Evolutionary conservation across 2,797 vertebrate genomes (phyloP).

Genomic region (Macropodus opercularis): DNA sequence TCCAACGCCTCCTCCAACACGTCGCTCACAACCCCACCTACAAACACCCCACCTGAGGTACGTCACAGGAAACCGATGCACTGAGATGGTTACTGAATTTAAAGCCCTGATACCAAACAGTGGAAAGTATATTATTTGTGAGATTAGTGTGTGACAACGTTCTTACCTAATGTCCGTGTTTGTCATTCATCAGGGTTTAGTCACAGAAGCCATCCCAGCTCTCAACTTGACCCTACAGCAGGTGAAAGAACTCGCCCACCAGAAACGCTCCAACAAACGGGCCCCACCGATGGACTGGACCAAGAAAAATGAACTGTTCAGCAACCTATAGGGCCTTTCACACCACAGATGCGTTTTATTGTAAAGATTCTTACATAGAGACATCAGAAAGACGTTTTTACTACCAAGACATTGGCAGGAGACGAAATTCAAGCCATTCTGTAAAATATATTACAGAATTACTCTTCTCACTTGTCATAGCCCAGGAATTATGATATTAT

Average conservation of each 20-base stretch:
- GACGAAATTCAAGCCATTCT: conserved; percentile 39
- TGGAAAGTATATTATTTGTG: too few relatives aligned
- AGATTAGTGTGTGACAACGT: too few relatives aligned
- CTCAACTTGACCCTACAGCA: conserved; percentile 88
- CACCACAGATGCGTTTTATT: conserved; percentile 22
- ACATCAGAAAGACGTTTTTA: conserved; percentile 27
- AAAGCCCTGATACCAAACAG: too few relatives aligned
- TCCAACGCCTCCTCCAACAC: conserved; percentile 79
- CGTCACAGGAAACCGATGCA: too few relatives aligned
- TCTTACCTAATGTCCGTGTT: too few relatives aligned
- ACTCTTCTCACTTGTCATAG: conserved; percentile 59
- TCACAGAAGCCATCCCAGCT: conserved; percentile 74
- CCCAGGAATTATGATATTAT: conserved; percentile 51
- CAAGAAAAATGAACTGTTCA: conserved; percentile 98
- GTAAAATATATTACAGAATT: conserved; percentile 60
- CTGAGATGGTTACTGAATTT: too few relatives aligned
- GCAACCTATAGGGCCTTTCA: conserved; percentile 87
- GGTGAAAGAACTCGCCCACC: conserved; percentile 92
- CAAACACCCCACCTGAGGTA: conserved; percentile 78
- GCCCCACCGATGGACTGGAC: conserved; percentile 98
- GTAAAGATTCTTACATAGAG: conserved; percentile 26
- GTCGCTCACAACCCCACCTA: conserved; percentile 69
- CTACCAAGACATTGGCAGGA: conserved; percentile 27
- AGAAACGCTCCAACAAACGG: conserved; percentile 92
- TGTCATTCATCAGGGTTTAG: conserved; percentile 48